Base-by-base conservation (phyloP, 2,797 vertebrate genomes). In the Epinephelus coioides region DNA sequence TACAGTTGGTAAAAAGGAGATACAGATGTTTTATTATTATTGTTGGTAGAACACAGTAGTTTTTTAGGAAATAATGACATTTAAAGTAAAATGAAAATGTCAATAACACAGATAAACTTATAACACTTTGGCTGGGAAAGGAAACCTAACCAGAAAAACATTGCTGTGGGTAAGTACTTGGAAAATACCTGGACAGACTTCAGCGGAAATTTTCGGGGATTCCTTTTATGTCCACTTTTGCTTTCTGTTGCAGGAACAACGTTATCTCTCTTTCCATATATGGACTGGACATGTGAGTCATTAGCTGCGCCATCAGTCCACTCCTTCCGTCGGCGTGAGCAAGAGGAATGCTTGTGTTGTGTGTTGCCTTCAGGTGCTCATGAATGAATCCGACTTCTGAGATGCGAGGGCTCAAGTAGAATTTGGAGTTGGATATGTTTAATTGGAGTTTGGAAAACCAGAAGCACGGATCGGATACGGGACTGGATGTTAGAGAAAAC, bases 281-380 rank as follows among this genome's bases (percentile, higher is more conserved):
- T 50, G 82, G 91, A 8, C 6, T 3, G 9, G 0, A 3, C 34
- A 0, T 12, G 18, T 30, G 65, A 10, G 84, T 81, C 61, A 59
- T 7, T 2, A 1, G 11, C 1, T 51, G n/a, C 77, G 85, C 83
- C 88, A 70, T 56, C 10, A 19, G 5, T 8, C 10, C 34, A 0
- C 49, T 10, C 27, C 1, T 21, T 21, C 23, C 2, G 61, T 61
- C 7, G 2, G 11, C 6, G 49, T 34, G 71, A 30, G 67, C 68
- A 10, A 12, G 19, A 15, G 27, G 4, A 46, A 49, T 7, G 30
- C 12, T 43, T 6, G 2, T 21, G 4, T 18, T 0, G 6, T 18
- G 1, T 70, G 90, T 2, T 75, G 81, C 89, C 47, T 91, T 91
- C 79, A 88, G 0, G 65, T 40, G 11, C 76, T 56, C n/a, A 3